These are phyloP conservation scores for Bos javanicus DNA, from an alignment of 2,113 vertebrate genomes.

Conservation along the genomic window DNA sequence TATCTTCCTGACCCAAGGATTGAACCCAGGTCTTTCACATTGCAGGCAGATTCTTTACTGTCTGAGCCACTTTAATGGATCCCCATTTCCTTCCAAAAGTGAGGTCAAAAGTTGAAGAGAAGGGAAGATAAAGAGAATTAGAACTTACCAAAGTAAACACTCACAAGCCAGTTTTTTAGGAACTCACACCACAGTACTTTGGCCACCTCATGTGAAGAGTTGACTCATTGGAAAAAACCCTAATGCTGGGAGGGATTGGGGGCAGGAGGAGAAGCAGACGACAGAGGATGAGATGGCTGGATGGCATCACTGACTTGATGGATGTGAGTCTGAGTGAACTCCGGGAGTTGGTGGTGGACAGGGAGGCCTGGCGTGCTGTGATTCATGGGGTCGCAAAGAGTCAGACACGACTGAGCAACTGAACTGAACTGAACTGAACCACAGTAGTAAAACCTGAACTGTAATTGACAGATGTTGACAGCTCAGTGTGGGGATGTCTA, in stretches of 20 bases:
- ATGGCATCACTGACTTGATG: too few species aligned
- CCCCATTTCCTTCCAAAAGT: background rate
- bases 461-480: background rate
- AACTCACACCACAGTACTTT: background rate
- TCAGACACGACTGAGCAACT: too few species aligned
- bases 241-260: too few species aligned
- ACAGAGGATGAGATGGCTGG: too few species aligned
- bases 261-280: too few species aligned
- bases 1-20: background rate
- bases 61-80: background rate
- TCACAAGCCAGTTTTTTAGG: background rate
- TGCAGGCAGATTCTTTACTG: background rate
- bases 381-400: too few species aligned
- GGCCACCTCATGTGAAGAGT: too few species aligned
- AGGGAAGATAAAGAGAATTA: background rate
- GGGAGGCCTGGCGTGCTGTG: too few species aligned
- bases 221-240: too few species aligned
- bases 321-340: too few species aligned
- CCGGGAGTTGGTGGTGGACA: too few species aligned
- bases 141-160: background rate
- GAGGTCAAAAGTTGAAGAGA: background rate
- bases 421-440: too few species aligned
- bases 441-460: background rate
- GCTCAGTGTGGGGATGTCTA: background rate
- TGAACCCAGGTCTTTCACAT: background rate